Evolutionary conservation across 2,797 vertebrate species (phyloP), one percentile per base, ranked within the genome.

Genomic region (Esox masquinongy): DNA sequence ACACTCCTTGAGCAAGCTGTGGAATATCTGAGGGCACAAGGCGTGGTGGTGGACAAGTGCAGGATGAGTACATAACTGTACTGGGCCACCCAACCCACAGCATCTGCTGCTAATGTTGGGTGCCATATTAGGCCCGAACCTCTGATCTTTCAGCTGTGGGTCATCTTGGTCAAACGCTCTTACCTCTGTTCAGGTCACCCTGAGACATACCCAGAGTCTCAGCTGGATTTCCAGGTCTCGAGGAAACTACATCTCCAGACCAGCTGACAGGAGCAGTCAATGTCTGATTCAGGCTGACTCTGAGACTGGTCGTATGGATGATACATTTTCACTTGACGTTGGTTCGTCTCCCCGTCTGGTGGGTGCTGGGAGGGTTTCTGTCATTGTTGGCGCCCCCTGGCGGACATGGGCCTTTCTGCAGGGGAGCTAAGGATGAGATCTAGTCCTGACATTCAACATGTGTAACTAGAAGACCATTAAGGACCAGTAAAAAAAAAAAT

Each of bases 1-100:
- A 66, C 75, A 82, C 70, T 34, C 78, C 64, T 77, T 80, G 3
- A 83, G 47, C 8, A 53, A 43, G 71, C 50, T 72, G 17, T 34
- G 7, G 11, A 73, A 47, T 1, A 53, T 34, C 14, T 29, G 31
- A 29, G 75, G 73, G 19, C n/a, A 71, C 43, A n/a, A 36, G 43
- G 51, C 19, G 24, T 15, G 69, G n/a, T 39, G 49, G 43, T 5
- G 34, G 66, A 11, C 16, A 47, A 5, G 3, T 17, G 17, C 34
- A 61, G 26, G 68, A 9, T 8, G 51, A 19, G 1, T 61, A 49
- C n/a, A 34, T 34, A 11, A 19, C n/a, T 56, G n/a, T 15, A 17
- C 7, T 8, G 26, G 47, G 29, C 69, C 15, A 50, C 24, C 15
- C 22, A 7, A 50, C 4, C 26, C n/a, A 16, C 19, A 43, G 22